Conservation (phyloP, 2,797 vertebrate genomes). For the Phrynocephalus vlangalii region DNA sequence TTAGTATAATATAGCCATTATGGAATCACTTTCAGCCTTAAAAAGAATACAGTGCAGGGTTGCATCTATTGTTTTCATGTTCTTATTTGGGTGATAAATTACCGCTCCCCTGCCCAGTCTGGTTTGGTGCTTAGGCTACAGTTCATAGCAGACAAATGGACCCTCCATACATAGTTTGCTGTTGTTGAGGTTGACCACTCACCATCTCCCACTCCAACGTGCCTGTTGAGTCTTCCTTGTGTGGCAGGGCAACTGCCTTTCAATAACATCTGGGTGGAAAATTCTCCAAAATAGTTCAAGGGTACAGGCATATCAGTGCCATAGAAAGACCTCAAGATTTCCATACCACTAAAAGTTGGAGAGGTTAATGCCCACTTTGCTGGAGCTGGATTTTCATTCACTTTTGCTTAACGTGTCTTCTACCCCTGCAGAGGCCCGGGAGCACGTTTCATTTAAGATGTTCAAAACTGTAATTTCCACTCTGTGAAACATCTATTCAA, state of each 20-base stretch:
- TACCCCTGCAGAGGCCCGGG: conserved; percentile 58
- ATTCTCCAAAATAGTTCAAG: neutral
- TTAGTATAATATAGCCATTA: too few species aligned
- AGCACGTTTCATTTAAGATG: conserved; percentile 56
- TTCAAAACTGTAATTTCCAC: conserved; percentile 62
- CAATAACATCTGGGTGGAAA: neutral
- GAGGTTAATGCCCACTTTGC: conserved; percentile 3
- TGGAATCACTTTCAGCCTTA: neutral
- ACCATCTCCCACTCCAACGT: neutral
- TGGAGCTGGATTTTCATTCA: conserved; percentile 13
- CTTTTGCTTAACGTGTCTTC: conserved; percentile 61
- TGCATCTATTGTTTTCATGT: neutral
- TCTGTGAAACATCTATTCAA: conserved; percentile 61
- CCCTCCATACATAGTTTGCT: neutral
- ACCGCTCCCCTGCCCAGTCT: neutral
- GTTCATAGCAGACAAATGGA: too few species aligned
- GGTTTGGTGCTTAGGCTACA: neutral
- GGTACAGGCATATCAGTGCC: conserved; percentile 1
- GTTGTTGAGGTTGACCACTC: neutral
- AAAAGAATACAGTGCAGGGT: neutral
- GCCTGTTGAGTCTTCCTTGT: neutral
- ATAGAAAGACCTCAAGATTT: conserved; percentile 48
- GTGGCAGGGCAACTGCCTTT: neutral
- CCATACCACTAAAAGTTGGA: conserved; percentile 35
- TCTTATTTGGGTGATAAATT: neutral